Evolutionary conservation across 1,140 invertebrate genomes (phyloP).

Genomic region (Habropoda laboriosa): DNA sequence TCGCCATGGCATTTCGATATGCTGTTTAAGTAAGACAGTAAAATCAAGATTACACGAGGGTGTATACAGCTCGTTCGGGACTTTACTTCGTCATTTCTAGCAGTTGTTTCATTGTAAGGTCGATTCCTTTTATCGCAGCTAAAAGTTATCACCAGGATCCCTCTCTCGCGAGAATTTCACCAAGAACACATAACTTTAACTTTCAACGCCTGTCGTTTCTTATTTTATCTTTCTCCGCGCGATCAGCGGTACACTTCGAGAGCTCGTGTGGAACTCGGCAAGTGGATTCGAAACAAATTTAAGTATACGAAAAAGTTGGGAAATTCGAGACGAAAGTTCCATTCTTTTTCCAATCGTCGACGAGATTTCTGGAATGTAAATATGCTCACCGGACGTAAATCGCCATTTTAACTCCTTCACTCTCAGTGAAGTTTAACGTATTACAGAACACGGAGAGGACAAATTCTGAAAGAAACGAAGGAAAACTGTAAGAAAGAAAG

Average conservation of each 20-base stretch:
- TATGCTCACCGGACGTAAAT: no score
- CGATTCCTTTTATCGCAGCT: conserved; percentile 71
- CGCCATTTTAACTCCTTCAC: no score
- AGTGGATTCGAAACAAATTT: no score
- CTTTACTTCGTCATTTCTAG: conserved; percentile 49
- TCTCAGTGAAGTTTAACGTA: conserved; percentile 22
- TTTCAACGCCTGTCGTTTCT: conserved; percentile 10
- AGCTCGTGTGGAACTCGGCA: background rate
- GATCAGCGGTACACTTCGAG: background rate
- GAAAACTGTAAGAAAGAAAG: no score
- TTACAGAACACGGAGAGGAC: conserved; percentile 3
- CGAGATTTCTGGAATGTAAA: no score
- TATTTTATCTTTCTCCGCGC: conserved; percentile 15
- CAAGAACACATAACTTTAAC: conserved; percentile 13
- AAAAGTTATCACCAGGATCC: conserved; percentile 65
- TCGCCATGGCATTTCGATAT: background rate
- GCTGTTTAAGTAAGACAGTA: conserved; percentile 64
- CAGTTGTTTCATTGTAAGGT: conserved; percentile 47
- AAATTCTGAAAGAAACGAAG: conserved; percentile 30
- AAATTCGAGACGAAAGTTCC: no score
- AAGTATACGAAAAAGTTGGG: no score
- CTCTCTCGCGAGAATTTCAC: conserved; percentile 1
- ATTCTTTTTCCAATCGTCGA: no score
- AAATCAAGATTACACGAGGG: conserved; percentile 62
- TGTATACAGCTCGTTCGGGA: conserved; percentile 34